These are phyloP conservation scores for Centropus unirufus DNA, from an alignment of 2,113 vertebrate species.

Conservation along the genomic window DNA sequence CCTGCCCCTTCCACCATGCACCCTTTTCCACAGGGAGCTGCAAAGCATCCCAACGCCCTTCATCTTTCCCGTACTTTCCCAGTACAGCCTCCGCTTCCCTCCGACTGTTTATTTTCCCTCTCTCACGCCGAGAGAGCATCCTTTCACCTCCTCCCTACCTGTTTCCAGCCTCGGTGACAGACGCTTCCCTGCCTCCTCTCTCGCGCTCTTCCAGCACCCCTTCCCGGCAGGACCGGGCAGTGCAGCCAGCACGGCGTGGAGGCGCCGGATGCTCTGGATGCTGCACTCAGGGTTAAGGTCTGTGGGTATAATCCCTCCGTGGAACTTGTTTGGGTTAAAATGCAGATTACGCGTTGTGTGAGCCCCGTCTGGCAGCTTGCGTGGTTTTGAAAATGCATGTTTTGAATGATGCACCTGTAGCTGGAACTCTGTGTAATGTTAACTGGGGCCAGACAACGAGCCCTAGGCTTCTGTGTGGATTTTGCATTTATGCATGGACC, in stretches of 20 bases:
- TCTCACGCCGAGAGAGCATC: fast-evolving
- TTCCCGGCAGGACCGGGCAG: neutral
- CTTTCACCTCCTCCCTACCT: fast-evolving
- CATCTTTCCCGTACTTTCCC: too few species aligned
- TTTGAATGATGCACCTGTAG: neutral
- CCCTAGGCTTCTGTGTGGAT: neutral
- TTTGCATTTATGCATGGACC: neutral
- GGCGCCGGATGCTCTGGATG: too few species aligned
- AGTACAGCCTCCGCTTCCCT: neutral
- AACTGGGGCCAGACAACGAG: fast-evolving
- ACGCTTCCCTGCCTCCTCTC: neutral
- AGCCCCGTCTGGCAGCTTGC: fast-evolving
- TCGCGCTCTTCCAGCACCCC: neutral
- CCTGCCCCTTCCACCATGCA: neutral
- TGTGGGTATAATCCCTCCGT: too few species aligned
- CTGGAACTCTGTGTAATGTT: neutral
- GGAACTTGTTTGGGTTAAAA: too few species aligned
- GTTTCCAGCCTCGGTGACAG: fast-evolving
- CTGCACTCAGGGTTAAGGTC: too few species aligned
- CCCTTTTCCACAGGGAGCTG: neutral
- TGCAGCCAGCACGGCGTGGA: neutral
- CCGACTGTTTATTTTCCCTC: fast-evolving
- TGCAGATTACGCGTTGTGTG: fast-evolving
- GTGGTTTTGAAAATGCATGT: fast-evolving
- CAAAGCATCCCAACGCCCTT: fast-evolving